Evolutionary conservation across 2,888 invertebrate genomes (phyloP).

Genomic region (Euplagia quadripunctaria): DNA sequence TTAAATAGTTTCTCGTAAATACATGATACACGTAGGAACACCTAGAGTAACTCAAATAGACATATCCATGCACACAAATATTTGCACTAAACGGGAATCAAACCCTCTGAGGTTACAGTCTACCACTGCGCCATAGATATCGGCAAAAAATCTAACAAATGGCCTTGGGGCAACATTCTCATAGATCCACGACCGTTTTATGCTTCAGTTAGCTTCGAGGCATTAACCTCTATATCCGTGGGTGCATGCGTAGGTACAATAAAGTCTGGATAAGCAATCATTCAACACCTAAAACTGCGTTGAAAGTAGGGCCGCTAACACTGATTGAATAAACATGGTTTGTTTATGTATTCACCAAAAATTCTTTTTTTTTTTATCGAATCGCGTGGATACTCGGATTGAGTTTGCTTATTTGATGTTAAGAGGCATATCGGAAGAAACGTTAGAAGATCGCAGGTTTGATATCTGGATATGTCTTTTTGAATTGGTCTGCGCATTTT

Average conservation of each 20-base stretch:
- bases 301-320: background rate
- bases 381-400: background rate
- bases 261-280: constrained; percentile 65
- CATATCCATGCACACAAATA: no score
- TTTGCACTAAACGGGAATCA: no score
- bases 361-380: background rate
- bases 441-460: no score
- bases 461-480: background rate
- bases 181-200: constrained; percentile 37
- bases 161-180: constrained; percentile 52
- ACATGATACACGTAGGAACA: no score
- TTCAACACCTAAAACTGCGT: constrained; percentile 47
- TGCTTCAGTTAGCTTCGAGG: constrained; percentile 37
- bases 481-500: background rate
- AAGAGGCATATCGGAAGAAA: background rate
- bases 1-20: no score
- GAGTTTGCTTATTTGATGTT: background rate
- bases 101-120: background rate
- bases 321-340: background rate
- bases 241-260: constrained; percentile 70
- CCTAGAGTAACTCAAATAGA: no score
- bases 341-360: background rate
- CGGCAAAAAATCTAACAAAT: constrained; percentile 16
- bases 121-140: background rate
- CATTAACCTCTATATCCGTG: constrained; percentile 64